Evolutionary conservation across 1,140 invertebrate species (phyloP).

Genomic region (Lerema accius): DNA sequence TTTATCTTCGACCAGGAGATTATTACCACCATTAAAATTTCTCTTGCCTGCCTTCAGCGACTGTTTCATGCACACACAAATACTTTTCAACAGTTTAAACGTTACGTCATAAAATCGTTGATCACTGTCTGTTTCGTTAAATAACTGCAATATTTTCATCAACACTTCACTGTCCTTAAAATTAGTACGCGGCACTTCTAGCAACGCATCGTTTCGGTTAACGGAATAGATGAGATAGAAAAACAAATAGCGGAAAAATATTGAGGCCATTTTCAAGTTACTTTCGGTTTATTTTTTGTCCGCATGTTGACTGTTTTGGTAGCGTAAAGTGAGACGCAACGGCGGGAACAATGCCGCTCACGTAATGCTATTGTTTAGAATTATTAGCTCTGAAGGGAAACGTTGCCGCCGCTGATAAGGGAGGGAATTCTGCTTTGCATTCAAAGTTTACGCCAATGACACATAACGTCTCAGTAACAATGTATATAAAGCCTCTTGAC

Average conservation of each 20-base stretch:
- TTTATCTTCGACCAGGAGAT: constrained; percentile 28
- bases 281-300: constrained; percentile 26
- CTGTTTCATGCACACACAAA: constrained; percentile 64
- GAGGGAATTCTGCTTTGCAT: constrained; percentile 30
- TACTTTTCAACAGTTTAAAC: constrained; percentile 56
- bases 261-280: constrained; percentile 40
- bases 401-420: constrained; percentile 37
- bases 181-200: not conserved
- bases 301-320: constrained; percentile 40
- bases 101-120: constrained; percentile 58
- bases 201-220: constrained; percentile 15
- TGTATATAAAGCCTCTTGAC: constrained; percentile 1
- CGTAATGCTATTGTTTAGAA: constrained; percentile 46
- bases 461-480: constrained; percentile 3
- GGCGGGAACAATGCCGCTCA: constrained; percentile 34
- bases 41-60: constrained; percentile 47
- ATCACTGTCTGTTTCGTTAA: constrained; percentile 55
- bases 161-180: constrained; percentile 48
- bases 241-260: constrained; percentile 25
- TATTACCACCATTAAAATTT: constrained; percentile 37
- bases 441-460: constrained; percentile 32
- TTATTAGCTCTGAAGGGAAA: constrained; percentile 41
- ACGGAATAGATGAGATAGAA: constrained; percentile 12
- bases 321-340: not conserved
- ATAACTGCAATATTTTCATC: constrained; percentile 53